Percentiles rank a stretch among this genome's conserved stretches.
phyloP scores from a whole-genome alignment of 2,888 invertebrate genomes.

The Odiellus spinosus region DNA sequence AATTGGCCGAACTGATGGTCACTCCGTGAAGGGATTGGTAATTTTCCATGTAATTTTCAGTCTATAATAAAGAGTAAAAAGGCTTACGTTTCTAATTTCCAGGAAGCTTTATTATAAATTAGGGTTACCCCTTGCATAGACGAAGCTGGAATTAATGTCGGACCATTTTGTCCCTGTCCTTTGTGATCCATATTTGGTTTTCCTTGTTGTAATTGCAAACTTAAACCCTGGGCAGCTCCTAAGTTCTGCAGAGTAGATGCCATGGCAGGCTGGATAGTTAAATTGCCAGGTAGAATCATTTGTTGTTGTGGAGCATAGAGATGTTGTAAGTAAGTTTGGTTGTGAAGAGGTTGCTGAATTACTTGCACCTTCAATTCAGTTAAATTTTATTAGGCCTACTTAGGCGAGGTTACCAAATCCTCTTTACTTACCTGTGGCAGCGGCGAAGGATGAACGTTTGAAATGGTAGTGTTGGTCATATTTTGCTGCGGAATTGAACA shows the following conservation, averaged over 20 bases:
- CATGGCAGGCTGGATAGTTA: slow-evolving; percentile 48
- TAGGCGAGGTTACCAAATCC: no score
- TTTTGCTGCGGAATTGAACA: no score
- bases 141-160: slow-evolving; percentile 13
- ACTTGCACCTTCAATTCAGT: slow-evolving; percentile 45
- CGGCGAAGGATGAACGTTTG: no score
- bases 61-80: no score
- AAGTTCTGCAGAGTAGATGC: slow-evolving; percentile 9
- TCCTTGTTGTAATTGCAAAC: slow-evolving; percentile 54
- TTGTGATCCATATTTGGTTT: slow-evolving; percentile 7
- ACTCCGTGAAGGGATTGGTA: background rate
- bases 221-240: slow-evolving; percentile 37
- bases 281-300: slow-evolving; percentile 52
- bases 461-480: no score
- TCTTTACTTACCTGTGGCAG: no score
- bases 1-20: slow-evolving; percentile 7
- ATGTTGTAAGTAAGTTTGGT: slow-evolving; percentile 56
- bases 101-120: no score
- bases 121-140: slow-evolving; percentile 14
- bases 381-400: no score
- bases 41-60: no score
- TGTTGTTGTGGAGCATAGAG: slow-evolving; percentile 61
- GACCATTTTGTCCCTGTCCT: slow-evolving; percentile 1
- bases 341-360: slow-evolving; percentile 55
- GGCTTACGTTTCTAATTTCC: no score